Percentiles rank a stretch among this genome's conserved stretches.
These are phyloP conservation scores for Galago senegalensis DNA, from an alignment of 2,797 vertebrate species.

Conservation along the genomic window DNA sequence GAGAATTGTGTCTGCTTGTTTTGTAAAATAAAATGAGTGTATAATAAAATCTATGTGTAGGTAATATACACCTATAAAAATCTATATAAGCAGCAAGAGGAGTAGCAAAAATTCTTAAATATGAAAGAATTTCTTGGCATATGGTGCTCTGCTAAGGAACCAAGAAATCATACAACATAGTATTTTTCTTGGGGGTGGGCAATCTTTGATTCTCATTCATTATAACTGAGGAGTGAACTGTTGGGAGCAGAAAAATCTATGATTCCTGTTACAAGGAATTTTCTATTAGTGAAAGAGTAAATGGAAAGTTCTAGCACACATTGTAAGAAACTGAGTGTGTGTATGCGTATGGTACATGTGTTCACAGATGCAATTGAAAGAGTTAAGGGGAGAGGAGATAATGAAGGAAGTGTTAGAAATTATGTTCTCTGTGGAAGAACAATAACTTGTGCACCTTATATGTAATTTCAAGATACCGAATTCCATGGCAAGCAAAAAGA, in stretches of 20 bases:
- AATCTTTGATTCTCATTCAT: conserved; percentile 4
- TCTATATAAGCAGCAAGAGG: neutral
- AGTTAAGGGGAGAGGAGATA: neutral
- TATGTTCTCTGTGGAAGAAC: neutral
- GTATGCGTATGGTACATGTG: neutral
- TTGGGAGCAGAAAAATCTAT: neutral
- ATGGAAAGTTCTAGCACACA: neutral
- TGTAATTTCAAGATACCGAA: conserved; percentile 40
- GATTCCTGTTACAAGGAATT: neutral
- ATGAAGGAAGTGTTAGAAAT: conserved; percentile 15
- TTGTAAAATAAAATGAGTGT: neutral
- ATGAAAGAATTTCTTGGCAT: neutral
- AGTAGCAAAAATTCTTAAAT: neutral
- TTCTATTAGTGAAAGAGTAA: neutral
- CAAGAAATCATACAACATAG: neutral
- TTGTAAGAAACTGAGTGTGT: neutral
- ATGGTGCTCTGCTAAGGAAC: neutral
- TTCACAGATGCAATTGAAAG: neutral
- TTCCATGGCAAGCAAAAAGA: conserved; percentile 19
- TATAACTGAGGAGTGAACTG: neutral
- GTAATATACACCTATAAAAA: neutral
- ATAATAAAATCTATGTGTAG: neutral
- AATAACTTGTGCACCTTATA: neutral
- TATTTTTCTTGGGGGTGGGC: neutral
- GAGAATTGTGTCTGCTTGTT: neutral